Conservation (phyloP, 2,888 invertebrate species). For the Bugula neritina region DNA sequence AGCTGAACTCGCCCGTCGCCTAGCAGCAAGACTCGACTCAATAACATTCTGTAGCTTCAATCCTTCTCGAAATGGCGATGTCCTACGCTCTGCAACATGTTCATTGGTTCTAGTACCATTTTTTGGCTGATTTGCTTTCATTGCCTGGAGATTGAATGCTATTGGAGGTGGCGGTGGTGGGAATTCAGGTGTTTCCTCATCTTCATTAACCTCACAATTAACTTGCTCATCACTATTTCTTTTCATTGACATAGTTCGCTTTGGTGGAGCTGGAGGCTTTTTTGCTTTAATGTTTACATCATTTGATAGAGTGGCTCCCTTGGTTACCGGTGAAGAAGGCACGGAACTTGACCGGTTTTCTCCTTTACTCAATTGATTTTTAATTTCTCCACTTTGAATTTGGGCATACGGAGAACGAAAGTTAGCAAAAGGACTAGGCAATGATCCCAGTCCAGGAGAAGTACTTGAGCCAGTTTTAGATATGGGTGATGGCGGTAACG, state of each 20-base stretch:
- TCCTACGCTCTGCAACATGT: background rate
- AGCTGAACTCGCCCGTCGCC: conserved; percentile 11
- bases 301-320: conserved; percentile 14
- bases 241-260: conserved; percentile 54
- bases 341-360: conserved; percentile 17
- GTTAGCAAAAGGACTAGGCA: conserved; percentile 24
- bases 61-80: conserved; percentile 15
- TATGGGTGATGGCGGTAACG: conserved; percentile 4
- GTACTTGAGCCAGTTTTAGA: background rate
- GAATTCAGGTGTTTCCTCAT: conserved; percentile 6
- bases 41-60: conserved; percentile 23
- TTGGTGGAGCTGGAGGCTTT: conserved; percentile 56
- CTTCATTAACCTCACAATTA: conserved; percentile 28
- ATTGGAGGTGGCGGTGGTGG: conserved; percentile 31
- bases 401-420: conserved; percentile 25
- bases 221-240: conserved; percentile 32
- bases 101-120: background rate
- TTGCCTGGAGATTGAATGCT: conserved; percentile 18
- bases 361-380: conserved; percentile 27
- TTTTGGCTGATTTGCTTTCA: conserved; percentile 26
- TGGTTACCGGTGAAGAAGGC: conserved; percentile 29
- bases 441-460: background rate
- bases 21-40: conserved; percentile 26
- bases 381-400: conserved; percentile 25
- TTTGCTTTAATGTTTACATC: conserved; percentile 34